Evolutionary conservation across 1,140 invertebrate species (phyloP).

Genomic region (Lasioglossum albipes): DNA sequence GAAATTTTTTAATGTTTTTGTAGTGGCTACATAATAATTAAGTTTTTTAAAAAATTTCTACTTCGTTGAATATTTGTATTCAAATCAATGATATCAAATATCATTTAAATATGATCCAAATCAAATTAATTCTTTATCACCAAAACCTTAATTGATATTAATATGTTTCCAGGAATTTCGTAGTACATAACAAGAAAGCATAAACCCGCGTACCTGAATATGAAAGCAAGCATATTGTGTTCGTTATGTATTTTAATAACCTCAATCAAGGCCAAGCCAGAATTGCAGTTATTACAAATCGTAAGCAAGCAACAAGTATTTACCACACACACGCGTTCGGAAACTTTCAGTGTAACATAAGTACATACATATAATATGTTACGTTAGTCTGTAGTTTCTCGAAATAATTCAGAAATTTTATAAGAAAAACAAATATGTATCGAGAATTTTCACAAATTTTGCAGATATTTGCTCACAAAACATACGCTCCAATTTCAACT

Average conservation of each 20-base stretch:
- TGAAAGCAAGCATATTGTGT: background rate
- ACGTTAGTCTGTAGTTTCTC: too few species aligned
- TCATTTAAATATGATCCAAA: too few species aligned
- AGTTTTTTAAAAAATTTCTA: too few species aligned
- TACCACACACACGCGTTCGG: too few species aligned
- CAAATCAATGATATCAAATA: too few species aligned
- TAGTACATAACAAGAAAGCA: background rate
- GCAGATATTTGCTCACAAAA: conserved; percentile 55
- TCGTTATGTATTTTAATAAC: background rate
- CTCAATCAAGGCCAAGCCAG: background rate
- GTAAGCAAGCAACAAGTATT: conserved; percentile 30
- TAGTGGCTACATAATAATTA: too few species aligned
- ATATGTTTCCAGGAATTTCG: background rate
- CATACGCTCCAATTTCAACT: conserved; percentile 34
- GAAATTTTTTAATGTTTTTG: too few species aligned
- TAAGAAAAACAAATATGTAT: background rate
- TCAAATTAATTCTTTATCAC: too few species aligned
- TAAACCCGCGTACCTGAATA: background rate
- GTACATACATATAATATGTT: too few species aligned
- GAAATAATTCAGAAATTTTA: background rate
- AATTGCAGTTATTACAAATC: conserved; percentile 40
- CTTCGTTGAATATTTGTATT: too few species aligned
- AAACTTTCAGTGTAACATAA: too few species aligned
- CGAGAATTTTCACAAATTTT: background rate
- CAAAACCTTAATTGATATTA: background rate